Percentiles rank a stretch among this genome's conserved stretches.
Evolutionary conservation across 2,113 vertebrate species (phyloP).

Genomic region (Sinosuthora webbiana): DNA sequence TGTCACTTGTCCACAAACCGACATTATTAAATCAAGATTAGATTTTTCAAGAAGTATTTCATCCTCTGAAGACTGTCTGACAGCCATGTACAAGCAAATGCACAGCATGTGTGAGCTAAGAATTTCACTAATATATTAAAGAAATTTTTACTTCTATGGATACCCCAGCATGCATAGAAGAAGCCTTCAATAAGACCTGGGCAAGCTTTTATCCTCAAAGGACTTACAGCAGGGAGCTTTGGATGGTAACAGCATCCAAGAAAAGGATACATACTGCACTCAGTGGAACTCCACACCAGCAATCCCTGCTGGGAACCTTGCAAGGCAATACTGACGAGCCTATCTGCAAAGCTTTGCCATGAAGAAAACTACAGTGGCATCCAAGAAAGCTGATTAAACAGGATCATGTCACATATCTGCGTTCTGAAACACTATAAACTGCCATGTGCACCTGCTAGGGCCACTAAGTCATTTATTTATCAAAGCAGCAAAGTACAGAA

Average conservation of each 20-base stretch:
- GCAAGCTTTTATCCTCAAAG: not conserved
- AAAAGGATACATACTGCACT: not conserved
- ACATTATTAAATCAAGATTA: not conserved
- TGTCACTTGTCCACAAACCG: not conserved
- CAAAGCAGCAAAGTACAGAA: not conserved
- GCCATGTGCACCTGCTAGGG: not conserved
- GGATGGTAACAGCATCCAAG: accelerated
- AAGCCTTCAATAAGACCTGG: not conserved
- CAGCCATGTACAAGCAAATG: not conserved
- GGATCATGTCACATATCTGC: not conserved
- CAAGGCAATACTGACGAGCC: not conserved
- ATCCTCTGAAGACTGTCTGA: not conserved
- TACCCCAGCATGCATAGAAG: not conserved
- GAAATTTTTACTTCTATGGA: not conserved
- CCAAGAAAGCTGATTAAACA: not conserved
- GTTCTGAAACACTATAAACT: not conserved
- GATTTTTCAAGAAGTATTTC: not conserved
- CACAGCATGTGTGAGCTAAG: not conserved
- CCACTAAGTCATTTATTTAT: not conserved
- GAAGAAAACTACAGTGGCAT: not conserved
- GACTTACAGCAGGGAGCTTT: not conserved
- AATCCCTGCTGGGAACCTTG: not conserved
- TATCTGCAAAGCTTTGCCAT: not conserved
- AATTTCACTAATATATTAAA: not conserved
- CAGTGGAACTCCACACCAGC: not conserved